phyloP scores from a whole-genome alignment of 2,113 vertebrate species.

The Catharus minimus region DNA sequence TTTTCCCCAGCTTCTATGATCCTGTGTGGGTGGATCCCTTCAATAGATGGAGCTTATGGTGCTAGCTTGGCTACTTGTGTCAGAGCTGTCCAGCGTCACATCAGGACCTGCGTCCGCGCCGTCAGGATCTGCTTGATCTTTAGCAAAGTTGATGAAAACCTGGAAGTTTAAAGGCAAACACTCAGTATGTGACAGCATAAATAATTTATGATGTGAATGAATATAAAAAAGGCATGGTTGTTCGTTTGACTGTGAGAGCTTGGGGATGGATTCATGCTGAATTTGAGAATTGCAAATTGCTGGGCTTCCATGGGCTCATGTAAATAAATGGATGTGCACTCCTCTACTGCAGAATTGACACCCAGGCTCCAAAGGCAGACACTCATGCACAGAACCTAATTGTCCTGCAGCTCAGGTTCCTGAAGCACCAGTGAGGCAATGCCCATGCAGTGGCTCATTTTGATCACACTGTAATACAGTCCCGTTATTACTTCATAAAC shows the following conservation, averaged over 20 bases:
- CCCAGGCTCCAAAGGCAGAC: fast-evolving
- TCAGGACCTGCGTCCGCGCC: background rate
- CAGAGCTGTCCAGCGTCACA: constrained; percentile 43
- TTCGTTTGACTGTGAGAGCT: background rate
- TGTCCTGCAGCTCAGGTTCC: constrained; percentile 4
- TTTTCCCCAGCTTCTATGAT: background rate
- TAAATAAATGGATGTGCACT: background rate
- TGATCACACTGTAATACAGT: background rate
- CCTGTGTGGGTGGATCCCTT: background rate
- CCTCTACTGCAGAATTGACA: fast-evolving
- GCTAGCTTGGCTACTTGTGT: constrained; percentile 67
- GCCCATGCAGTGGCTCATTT: background rate
- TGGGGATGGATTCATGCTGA: background rate
- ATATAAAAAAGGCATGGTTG: background rate
- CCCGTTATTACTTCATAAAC: background rate
- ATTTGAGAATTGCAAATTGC: background rate
- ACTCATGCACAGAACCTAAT: background rate
- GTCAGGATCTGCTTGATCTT: constrained; percentile 76
- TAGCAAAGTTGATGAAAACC: constrained; percentile 98
- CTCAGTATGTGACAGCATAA: background rate
- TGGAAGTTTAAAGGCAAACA: constrained; percentile 60
- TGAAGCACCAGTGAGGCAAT: fast-evolving
- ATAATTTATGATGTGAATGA: background rate
- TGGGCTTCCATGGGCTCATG: background rate
- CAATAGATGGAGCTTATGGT: constrained; percentile 63